phyloP scores from a whole-genome alignment of 2,113 vertebrate species.

The Triplophysa dalaica region DNA sequence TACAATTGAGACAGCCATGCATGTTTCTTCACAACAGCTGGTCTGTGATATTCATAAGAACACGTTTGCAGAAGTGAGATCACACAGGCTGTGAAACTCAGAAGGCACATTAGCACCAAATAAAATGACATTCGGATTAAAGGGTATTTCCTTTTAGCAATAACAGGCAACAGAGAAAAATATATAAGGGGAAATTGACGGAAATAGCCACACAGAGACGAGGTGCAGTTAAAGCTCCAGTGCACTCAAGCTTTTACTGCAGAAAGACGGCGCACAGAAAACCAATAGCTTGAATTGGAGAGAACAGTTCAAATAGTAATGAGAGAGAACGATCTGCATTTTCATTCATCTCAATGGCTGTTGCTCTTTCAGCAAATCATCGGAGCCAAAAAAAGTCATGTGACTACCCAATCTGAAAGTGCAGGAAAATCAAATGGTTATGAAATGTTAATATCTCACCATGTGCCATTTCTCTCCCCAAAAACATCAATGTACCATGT shows the following conservation, averaged over 20 bases:
- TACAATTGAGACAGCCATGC: no score
- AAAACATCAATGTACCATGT: neutral
- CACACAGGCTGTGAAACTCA: neutral
- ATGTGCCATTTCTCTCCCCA: neutral
- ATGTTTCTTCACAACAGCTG: no score
- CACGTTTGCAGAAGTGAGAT: constrained; percentile 16
- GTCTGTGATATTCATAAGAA: neutral
- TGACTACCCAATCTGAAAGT: no score
- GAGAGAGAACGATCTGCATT: no score
- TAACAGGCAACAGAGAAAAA: neutral
- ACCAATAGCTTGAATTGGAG: neutral
- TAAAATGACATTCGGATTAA: neutral
- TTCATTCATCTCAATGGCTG: no score
- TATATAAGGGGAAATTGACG: neutral
- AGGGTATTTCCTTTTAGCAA: neutral
- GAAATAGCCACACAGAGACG: neutral
- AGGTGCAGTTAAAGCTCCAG: neutral
- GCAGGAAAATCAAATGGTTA: no score
- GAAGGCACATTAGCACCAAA: neutral
- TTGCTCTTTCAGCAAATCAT: no score
- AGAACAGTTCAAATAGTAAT: no score
- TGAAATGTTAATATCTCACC: no score
- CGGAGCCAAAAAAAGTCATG: no score
- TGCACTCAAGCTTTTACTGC: neutral
- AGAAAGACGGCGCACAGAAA: constrained; percentile 8